phyloP scores from a whole-genome alignment of 1,140 invertebrate species.

The Trinorchestia longiramus region DNA sequence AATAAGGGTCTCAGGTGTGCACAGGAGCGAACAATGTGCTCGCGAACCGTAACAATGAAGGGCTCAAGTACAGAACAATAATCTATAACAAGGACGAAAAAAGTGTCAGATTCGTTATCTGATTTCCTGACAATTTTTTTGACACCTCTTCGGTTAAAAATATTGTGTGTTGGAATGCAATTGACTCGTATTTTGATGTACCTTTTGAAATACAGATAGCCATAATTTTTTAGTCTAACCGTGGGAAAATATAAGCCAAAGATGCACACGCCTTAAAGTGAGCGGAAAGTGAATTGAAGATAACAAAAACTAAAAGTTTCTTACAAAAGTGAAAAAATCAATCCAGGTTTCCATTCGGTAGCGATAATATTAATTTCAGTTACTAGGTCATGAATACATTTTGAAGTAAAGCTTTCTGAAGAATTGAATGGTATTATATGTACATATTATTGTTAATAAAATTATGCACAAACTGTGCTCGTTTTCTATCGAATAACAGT shows the following conservation, averaged over 20 bases:
- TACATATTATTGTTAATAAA: too few species aligned
- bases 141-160: background rate
- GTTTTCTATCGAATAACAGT: too few species aligned
- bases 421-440: too few species aligned
- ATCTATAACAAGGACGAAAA: background rate
- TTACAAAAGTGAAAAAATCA: background rate
- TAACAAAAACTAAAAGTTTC: background rate
- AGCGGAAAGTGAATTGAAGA: background rate
- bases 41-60: constrained; percentile 34
- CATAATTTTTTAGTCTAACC: background rate
- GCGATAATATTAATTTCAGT: background rate
- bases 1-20: constrained; percentile 36
- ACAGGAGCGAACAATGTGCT: constrained; percentile 37
- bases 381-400: too few species aligned
- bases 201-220: background rate
- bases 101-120: constrained; percentile 44
- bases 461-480: too few species aligned
- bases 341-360: background rate
- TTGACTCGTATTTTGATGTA: background rate
- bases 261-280: background rate
- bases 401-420: too few species aligned
- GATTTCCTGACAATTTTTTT: constrained; percentile 35
- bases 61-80: constrained; percentile 44
- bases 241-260: background rate
- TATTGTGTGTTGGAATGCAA: background rate